Percentiles rank a stretch among this genome's conserved stretches.
Evolutionary conservation across 92 coral and sea anemone species (phyloP).

Genomic region (Siderastrea radians): DNA sequence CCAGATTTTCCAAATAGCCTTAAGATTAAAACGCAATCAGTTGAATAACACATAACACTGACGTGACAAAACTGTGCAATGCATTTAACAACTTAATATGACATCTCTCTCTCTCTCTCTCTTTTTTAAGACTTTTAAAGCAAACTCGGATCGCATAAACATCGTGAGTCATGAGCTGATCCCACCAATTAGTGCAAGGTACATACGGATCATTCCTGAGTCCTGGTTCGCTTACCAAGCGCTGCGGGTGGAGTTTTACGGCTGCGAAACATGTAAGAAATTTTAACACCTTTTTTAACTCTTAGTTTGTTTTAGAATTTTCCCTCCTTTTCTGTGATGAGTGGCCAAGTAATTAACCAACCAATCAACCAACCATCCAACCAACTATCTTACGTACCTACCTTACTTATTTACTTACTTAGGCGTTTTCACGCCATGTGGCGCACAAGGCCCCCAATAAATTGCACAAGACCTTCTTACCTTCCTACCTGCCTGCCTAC

Average conservation of each 20-base stretch:
- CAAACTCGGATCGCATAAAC: slow-evolving; percentile 3
- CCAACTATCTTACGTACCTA: too few relatives aligned
- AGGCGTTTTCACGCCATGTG: too few relatives aligned
- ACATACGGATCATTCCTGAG: slow-evolving; percentile 14
- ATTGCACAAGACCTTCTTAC: background rate
- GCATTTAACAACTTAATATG: background rate
- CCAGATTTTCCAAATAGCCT: too few relatives aligned
- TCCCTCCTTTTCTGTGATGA: too few relatives aligned
- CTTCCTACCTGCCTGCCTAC: too few relatives aligned
- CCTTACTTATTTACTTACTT: too few relatives aligned
- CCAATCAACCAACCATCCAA: too few relatives aligned
- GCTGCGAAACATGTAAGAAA: slow-evolving; percentile 17
- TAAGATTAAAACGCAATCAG: too few relatives aligned
- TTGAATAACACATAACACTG: background rate
- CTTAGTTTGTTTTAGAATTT: background rate
- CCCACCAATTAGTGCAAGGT: slow-evolving; percentile 6
- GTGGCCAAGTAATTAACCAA: too few relatives aligned
- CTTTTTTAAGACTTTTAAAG: slow-evolving; percentile 2
- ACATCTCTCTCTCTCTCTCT: background rate
- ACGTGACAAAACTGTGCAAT: too few relatives aligned
- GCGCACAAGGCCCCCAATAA: too few relatives aligned
- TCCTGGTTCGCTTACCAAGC: background rate
- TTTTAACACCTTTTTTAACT: background rate
- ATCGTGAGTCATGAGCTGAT: background rate
- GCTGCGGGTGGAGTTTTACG: slow-evolving; percentile 24